phyloP scores from a whole-genome alignment of 2,797 vertebrate species.

The Intellagama lesueurii region DNA sequence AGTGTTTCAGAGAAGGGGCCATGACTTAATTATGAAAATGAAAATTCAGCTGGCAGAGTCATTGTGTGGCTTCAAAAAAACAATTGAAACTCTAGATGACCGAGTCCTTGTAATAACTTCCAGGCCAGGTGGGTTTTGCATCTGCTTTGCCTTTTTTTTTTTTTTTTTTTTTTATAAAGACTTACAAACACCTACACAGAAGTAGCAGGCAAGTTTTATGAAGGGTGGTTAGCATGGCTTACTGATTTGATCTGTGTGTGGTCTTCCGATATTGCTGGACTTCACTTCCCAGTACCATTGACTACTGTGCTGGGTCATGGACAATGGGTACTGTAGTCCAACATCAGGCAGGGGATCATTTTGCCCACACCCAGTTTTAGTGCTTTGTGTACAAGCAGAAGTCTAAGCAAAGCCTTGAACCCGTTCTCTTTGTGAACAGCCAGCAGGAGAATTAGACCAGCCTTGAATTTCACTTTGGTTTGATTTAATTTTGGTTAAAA shows the following conservation, averaged over 20 bases:
- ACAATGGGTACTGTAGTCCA: not conserved
- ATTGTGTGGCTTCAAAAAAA: slow-evolving; percentile 93
- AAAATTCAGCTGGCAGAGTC: slow-evolving; percentile 91
- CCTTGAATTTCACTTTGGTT: no score
- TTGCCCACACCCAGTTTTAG: no score
- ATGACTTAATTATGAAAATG: slow-evolving; percentile 91
- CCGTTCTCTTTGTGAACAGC: not conserved
- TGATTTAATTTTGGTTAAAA: no score
- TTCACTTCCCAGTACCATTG: no score
- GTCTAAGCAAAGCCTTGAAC: not conserved
- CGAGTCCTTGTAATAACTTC: slow-evolving; percentile 86
- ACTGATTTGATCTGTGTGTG: no score
- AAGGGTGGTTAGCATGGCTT: not conserved
- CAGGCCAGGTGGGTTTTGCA: slow-evolving; percentile 81
- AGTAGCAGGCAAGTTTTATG: not conserved
- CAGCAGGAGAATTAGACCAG: no score
- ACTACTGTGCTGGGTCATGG: no score
- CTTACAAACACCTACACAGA: not conserved
- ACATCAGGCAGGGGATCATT: no score
- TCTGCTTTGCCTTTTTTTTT: not conserved
- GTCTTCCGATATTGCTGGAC: no score
- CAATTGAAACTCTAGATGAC: slow-evolving; percentile 87
- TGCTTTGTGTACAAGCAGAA: not conserved
- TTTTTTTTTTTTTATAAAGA: no score
- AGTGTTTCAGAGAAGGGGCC: slow-evolving; percentile 86